Conservation (phyloP, 2,888 invertebrate genomes). For the Prosapia bicincta region DNA sequence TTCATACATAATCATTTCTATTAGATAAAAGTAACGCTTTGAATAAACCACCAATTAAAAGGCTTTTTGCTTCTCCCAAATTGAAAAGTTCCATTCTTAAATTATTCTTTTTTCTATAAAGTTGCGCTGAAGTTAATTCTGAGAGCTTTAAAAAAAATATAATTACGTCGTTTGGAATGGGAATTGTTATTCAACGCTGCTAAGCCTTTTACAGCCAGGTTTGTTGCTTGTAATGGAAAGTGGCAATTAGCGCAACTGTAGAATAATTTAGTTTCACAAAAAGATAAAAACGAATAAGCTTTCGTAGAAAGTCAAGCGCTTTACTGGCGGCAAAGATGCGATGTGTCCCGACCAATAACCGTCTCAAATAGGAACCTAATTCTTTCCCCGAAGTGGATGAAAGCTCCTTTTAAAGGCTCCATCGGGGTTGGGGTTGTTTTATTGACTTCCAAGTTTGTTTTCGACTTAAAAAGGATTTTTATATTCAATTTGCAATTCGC, state of each 20-base stretch:
- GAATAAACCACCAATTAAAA: background rate
- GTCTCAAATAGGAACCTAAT: conserved; percentile 29
- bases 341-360: conserved; percentile 18
- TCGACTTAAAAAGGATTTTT: conserved; percentile 27
- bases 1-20: conserved; percentile 2
- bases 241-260: too few species aligned
- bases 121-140: background rate
- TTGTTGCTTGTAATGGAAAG: too few species aligned
- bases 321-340: conserved; percentile 16
- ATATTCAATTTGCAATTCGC: conserved; percentile 26
- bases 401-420: conserved; percentile 24
- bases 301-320: too few species aligned
- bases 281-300: too few species aligned
- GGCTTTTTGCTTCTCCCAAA: background rate
- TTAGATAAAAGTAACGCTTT: background rate
- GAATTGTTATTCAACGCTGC: background rate
- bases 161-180: background rate
- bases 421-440: conserved; percentile 18
- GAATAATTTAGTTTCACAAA: too few species aligned
- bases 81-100: background rate
- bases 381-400: conserved; percentile 29
- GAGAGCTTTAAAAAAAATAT: background rate
- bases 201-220: background rate
- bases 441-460: conserved; percentile 23
- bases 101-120: background rate